Evolutionary conservation across 2,888 invertebrate genomes (phyloP), one percentile per base, ranked within the genome.

Genomic region (Masnerella sp.): DNA sequence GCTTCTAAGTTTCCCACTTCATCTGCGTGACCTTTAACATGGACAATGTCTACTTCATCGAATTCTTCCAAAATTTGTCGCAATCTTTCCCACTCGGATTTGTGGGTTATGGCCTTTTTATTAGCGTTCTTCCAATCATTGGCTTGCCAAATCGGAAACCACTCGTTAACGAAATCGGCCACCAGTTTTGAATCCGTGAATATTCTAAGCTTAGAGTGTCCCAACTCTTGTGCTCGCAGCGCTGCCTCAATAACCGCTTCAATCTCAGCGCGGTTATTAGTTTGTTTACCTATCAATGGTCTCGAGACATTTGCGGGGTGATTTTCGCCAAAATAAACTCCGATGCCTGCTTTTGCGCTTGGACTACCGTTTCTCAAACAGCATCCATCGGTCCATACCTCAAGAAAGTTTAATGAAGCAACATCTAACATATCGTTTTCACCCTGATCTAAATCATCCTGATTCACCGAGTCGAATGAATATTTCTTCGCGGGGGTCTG

Each of bases 371-470:
- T 56, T 1, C 43, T 9, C 2, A 20, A 7, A 12, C 56, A 56
- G 5, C 56, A 56, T 0, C 56, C 56, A 11, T 58, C 58, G 0
- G 58, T 18, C 54, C 40, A 56, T 0, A 56, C 54, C 1, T 56
- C 40, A 7, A 40, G 9, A 18, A 40, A 18, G 4, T 36, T 12
- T 5, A 30, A 2, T 25, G 4, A 7, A 4, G 4, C 25, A 25
- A 7, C 25, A 7, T 25, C 25, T 5, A 4, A 7, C 5, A 5
- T 5, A 5, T 4, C 5, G 7, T 5, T 7, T 25, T 25, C 5
- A 25, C 25, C 25, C 25, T 25, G 5, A 7, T 25, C 25, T n/a
- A n/a, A n/a, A n/a, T n/a, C n/a, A n/a, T n/a, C n/a, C n/a, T n/a
- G n/a, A 5, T 25, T 4, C 7, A 5, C 7, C 25, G 25, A 5